Conservation (phyloP, 1,140 invertebrate species). For the Dysdera silvatica region DNA sequence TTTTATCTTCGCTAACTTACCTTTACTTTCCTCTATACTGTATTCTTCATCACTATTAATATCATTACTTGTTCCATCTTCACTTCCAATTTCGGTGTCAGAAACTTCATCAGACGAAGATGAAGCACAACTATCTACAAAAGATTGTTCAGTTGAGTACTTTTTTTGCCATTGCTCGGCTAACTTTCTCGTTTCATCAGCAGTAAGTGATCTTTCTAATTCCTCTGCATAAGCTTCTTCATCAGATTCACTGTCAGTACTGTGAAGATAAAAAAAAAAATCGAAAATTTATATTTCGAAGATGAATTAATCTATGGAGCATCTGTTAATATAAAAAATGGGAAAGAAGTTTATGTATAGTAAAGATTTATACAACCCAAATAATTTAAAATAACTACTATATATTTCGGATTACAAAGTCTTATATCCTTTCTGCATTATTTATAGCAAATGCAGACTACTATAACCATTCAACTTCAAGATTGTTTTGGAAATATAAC, state of each 20-base stretch:
- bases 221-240: slow-evolving; percentile 56
- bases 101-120: slow-evolving; percentile 25
- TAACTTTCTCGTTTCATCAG: slow-evolving; percentile 56
- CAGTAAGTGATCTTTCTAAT: slow-evolving; percentile 53
- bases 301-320: not conserved
- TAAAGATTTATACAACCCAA: not conserved
- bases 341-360: not conserved
- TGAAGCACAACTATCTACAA: slow-evolving; percentile 10
- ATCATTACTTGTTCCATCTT: slow-evolving; percentile 49
- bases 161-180: slow-evolving; percentile 56
- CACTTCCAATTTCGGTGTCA: slow-evolving; percentile 28
- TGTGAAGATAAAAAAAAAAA: slow-evolving; percentile 26
- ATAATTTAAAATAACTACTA: not conserved
- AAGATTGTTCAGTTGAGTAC: slow-evolving; percentile 45
- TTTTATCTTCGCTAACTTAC: too few species aligned
- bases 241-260: slow-evolving; percentile 38
- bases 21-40: slow-evolving; percentile 22
- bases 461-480: too few species aligned
- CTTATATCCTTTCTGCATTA: too few species aligned
- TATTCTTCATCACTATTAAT: slow-evolving; percentile 54
- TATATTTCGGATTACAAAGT: too few species aligned
- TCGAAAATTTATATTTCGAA: slow-evolving; percentile 1
- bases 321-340: not conserved
- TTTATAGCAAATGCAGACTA: too few species aligned
- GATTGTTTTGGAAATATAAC: too few species aligned